A percentile compares a stretch with the other conserved stretches of the same genome.
phyloP scores from a whole-genome alignment of 2,888 invertebrate species.

The Lasioglossum oenotherae region DNA sequence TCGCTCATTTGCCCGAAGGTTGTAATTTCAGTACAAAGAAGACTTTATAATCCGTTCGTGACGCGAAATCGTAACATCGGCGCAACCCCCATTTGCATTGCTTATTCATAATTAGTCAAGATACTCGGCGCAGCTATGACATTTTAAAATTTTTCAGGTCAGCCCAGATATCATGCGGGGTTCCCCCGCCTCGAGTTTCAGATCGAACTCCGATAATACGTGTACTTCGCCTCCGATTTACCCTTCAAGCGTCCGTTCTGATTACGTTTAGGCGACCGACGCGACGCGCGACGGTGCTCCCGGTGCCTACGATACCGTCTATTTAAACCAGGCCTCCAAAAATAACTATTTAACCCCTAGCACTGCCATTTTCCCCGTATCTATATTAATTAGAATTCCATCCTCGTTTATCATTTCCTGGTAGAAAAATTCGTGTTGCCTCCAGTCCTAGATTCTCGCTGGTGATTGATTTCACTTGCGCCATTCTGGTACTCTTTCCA shows the following conservation, averaged over 20 bases:
- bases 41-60: slow-evolving; percentile 61
- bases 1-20: slow-evolving; percentile 45
- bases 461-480: not conserved
- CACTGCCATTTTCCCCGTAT: not conserved
- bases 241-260: not conserved
- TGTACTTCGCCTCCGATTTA: slow-evolving; percentile 14
- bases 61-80: slow-evolving; percentile 57
- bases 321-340: not conserved
- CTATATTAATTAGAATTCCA: not conserved
- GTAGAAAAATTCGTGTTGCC: not conserved
- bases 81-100: slow-evolving; percentile 56
- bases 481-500: not conserved
- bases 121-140: slow-evolving; percentile 50
- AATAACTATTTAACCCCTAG: not conserved
- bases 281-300: not conserved
- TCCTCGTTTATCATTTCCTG: not conserved
- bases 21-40: slow-evolving; percentile 57
- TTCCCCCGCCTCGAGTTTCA: not conserved
- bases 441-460: not conserved
- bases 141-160: slow-evolving; percentile 56
- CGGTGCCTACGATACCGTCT: not conserved
- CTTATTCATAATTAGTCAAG: slow-evolving; percentile 61
- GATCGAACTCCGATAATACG: slow-evolving; percentile 33
- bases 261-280: slow-evolving; percentile 10
- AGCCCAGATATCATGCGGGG: slow-evolving; percentile 26